Evolutionary conservation across 2,113 vertebrate species (phyloP).

Genomic region (Coturnix japonica): DNA sequence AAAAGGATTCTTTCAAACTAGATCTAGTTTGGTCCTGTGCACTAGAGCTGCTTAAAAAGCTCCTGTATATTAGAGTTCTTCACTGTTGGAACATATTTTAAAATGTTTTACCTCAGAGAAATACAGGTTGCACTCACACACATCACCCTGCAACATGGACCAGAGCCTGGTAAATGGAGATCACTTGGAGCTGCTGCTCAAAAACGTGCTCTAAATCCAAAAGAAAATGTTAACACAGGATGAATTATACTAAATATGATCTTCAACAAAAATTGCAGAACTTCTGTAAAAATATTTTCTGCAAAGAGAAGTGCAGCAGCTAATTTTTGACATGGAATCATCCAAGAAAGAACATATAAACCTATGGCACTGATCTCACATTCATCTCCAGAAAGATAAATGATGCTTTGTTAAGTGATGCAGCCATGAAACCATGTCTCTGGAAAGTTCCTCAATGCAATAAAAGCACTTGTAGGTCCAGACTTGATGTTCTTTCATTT

Average conservation of each 20-base stretch:
- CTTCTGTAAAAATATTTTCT: background rate
- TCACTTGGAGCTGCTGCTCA: background rate
- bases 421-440: background rate
- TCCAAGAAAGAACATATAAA: background rate
- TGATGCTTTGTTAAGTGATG: background rate
- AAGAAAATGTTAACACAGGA: background rate
- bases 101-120: background rate
- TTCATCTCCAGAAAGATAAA: background rate
- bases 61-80: background rate
- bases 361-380: background rate
- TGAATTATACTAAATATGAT: background rate
- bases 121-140: background rate
- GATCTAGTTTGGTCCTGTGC: background rate
- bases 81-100: background rate
- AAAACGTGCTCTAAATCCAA: background rate
- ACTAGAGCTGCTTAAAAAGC: background rate
- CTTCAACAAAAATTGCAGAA: background rate
- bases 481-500: background rate
- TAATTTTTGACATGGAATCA: background rate
- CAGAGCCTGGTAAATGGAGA: background rate
- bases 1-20: background rate
- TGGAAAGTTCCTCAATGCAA: background rate
- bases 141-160: background rate
- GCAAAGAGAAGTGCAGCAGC: background rate
- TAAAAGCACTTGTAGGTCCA: background rate